A percentile compares a stretch with the other conserved stretches of the same genome.
These are phyloP conservation scores for Bathynomus jamesi DNA, from an alignment of 1,140 invertebrate genomes.

Conservation along the genomic window DNA sequence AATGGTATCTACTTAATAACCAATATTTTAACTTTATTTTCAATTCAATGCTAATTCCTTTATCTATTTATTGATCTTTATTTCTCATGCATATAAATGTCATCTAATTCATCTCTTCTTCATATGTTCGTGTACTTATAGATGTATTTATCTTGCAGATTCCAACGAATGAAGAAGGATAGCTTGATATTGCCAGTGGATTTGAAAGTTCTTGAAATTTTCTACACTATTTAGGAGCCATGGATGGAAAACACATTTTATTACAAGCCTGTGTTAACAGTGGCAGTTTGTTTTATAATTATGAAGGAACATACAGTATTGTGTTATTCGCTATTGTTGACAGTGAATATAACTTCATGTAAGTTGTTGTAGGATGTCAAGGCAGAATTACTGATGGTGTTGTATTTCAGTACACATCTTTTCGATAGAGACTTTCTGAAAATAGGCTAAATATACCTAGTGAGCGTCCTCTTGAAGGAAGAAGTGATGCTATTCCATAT, in stretches of 20 bases:
- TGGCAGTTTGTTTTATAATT: neutral
- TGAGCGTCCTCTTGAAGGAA: neutral
- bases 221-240: neutral
- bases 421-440: neutral
- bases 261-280: neutral
- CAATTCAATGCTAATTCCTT: too few relatives aligned
- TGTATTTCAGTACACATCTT: constrained; percentile 4
- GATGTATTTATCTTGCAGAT: too few relatives aligned
- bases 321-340: constrained; percentile 2
- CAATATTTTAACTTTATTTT: too few relatives aligned
- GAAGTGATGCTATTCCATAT: constrained; percentile 3
- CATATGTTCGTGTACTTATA: too few relatives aligned
- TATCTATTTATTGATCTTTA: too few relatives aligned
- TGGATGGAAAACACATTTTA: constrained; percentile 11
- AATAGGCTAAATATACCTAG: constrained; percentile 1
- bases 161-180: neutral
- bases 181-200: constrained; percentile 2
- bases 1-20: too few relatives aligned
- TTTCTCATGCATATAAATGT: too few relatives aligned
- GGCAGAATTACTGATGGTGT: constrained; percentile 6
- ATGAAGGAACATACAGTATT: constrained; percentile 13
- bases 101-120: too few relatives aligned
- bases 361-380: constrained; percentile 11
- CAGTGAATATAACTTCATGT: constrained; percentile 10
- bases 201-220: constrained; percentile 6